Conservation (phyloP, 2,888 invertebrate species). For the Ephialtes manifestator region DNA sequence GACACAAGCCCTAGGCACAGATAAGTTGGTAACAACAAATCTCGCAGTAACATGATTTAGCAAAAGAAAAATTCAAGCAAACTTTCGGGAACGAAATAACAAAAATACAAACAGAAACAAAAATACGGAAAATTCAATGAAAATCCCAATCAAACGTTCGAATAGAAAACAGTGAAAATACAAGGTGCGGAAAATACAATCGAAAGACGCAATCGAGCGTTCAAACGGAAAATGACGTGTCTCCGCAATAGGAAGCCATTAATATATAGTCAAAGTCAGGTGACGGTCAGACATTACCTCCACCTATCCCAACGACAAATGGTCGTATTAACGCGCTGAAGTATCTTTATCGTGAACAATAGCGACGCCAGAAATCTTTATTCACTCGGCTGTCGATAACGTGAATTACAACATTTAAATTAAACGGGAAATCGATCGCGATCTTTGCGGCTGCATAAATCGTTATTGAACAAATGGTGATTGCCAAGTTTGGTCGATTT, state of each 20-base stretch:
- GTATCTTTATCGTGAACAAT: neutral
- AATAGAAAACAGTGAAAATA: too few species aligned
- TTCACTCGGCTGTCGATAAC: neutral
- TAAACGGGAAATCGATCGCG: neutral
- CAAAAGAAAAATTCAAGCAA: too few species aligned
- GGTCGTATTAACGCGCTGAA: neutral
- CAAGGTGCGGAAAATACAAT: neutral
- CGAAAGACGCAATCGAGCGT: conserved; percentile 1
- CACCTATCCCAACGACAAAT: conserved; percentile 6
- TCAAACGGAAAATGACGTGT: conserved; percentile 16
- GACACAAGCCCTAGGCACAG: conserved; percentile 24
- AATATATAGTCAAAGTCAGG: conserved; percentile 14
- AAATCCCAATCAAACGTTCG: too few species aligned
- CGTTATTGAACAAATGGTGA: neutral
- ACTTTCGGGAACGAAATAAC: too few species aligned
- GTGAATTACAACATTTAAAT: neutral
- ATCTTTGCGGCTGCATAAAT: conserved; percentile 7
- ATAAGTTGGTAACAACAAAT: neutral
- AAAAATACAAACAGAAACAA: too few species aligned
- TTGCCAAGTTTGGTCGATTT: neutral
- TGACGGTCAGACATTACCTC: neutral
- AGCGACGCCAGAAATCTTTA: neutral
- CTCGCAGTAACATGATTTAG: neutral
- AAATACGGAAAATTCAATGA: too few species aligned
- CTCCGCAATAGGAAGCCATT: neutral